Percentiles rank a stretch among this genome's conserved stretches.
Evolutionary conservation across 2,797 vertebrate genomes (phyloP).

Genomic region (Karalla daura): DNA sequence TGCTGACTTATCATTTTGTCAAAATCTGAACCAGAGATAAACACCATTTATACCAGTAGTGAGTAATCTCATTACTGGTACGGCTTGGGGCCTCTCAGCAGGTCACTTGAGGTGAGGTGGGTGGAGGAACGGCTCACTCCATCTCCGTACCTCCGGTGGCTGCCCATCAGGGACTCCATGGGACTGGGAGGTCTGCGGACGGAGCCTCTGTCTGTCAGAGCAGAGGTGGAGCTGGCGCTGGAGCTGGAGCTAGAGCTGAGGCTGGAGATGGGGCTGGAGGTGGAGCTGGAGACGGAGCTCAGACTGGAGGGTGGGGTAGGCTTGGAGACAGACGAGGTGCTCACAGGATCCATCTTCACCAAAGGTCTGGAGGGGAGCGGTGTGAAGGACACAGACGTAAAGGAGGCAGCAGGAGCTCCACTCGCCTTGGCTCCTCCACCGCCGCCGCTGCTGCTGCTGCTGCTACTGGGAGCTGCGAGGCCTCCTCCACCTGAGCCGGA

Average conservation of each 20-base stretch:
- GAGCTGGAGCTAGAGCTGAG: neutral
- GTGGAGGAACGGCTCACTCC: conserved; percentile 3
- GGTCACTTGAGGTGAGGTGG: conserved; percentile 47
- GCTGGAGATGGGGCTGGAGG: no score
- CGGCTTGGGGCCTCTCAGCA: conserved; percentile 55
- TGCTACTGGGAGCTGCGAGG: neutral
- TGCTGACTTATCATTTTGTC: neutral
- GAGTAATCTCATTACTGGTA: conserved; percentile 23
- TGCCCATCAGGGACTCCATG: conserved; percentile 69
- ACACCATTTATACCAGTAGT: no score
- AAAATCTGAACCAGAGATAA: no score
- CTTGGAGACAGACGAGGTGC: conserved; percentile 6
- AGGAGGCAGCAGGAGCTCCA: neutral
- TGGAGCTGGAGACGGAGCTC: neutral
- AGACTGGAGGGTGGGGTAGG: no score
- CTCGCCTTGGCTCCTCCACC: conserved; percentile 22
- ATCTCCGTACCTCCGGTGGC: conserved; percentile 33
- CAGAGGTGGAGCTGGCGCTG: no score
- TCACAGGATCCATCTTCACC: conserved; percentile 33
- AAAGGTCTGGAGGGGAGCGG: conserved; percentile 49
- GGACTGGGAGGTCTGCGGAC: conserved; percentile 57
- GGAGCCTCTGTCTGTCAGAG: conserved; percentile 1
- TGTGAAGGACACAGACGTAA: neutral
- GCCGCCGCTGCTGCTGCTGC: no score
- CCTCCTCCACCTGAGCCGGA: neutral